phyloP scores from a whole-genome alignment of 2,888 invertebrate species.

The Acrocyrtus sp. region DNA sequence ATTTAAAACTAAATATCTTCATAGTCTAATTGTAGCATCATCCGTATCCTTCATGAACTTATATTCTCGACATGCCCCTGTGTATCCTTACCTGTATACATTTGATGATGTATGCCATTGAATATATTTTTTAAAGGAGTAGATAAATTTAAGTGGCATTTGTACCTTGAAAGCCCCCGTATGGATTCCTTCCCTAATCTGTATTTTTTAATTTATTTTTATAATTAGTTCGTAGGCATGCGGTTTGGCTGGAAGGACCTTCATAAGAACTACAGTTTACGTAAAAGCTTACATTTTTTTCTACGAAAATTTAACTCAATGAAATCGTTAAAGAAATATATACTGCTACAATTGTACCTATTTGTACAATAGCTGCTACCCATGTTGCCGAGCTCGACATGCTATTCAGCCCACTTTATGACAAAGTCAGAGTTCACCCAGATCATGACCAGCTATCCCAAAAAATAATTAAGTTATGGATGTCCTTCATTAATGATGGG shows the following conservation, averaged over 20 bases:
- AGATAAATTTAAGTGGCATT: too few species aligned
- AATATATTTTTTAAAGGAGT: too few species aligned
- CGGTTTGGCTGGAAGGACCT: slow-evolving; percentile 24
- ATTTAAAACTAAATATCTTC: too few species aligned
- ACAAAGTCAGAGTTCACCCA: background rate
- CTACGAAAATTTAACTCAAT: too few species aligned
- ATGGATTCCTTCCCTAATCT: too few species aligned
- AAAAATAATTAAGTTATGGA: slow-evolving; percentile 18
- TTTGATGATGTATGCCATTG: slow-evolving; percentile 32
- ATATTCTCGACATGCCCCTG: slow-evolving; percentile 19
- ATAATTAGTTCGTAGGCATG: too few species aligned
- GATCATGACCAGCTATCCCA: slow-evolving; percentile 24
- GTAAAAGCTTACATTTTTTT: too few species aligned
- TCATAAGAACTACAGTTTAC: slow-evolving; percentile 19
- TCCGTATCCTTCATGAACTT: slow-evolving; percentile 22
- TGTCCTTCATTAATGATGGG: slow-evolving; percentile 36
- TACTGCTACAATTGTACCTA: too few species aligned
- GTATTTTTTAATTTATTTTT: too few species aligned
- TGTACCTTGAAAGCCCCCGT: too few species aligned
- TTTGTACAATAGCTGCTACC: too few species aligned
- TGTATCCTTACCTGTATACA: slow-evolving; percentile 39
- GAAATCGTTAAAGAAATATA: too few species aligned
- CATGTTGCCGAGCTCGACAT: slow-evolving; percentile 43
- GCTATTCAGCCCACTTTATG: slow-evolving; percentile 29
- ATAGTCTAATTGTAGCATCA: slow-evolving; percentile 17